A percentile compares a stretch with the other conserved stretches of the same genome.
These are phyloP conservation scores for Hemibagrus guttatus DNA, from an alignment of 2,797 vertebrate genomes.

Conservation along the genomic window DNA sequence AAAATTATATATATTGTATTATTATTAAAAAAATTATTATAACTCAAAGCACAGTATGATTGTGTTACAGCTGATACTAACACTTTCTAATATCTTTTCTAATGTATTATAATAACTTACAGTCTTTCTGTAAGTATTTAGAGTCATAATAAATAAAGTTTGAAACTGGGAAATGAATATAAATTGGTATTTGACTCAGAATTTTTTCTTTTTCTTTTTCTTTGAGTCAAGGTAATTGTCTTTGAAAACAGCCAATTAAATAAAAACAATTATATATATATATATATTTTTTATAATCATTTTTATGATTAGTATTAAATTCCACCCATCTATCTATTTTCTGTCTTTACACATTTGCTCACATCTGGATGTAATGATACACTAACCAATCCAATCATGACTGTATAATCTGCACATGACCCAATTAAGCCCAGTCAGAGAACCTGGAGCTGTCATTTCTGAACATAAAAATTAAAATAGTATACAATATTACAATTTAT, in stretches of 20 bases:
- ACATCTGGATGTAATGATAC: neutral
- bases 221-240: neutral
- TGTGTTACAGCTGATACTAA: neutral
- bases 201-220: too few relatives aligned
- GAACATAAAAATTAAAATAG: neutral
- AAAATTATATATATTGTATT: too few relatives aligned
- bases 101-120: neutral
- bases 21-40: too few relatives aligned
- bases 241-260: neutral
- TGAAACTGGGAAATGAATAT: neutral
- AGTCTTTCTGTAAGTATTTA: neutral
- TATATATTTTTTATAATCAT: too few relatives aligned
- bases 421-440: neutral
- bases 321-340: too few relatives aligned
- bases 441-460: neutral
- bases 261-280: neutral
- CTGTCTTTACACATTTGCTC: neutral
- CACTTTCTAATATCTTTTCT: neutral
- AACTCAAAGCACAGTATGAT: neutral
- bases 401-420: neutral
- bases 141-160: neutral
- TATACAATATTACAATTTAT: neutral
- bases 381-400: neutral
- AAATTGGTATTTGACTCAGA: neutral
- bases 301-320: too few relatives aligned